These are phyloP conservation scores for Struthio camelus DNA, from an alignment of 2,113 vertebrate species.

Conservation along the genomic window DNA sequence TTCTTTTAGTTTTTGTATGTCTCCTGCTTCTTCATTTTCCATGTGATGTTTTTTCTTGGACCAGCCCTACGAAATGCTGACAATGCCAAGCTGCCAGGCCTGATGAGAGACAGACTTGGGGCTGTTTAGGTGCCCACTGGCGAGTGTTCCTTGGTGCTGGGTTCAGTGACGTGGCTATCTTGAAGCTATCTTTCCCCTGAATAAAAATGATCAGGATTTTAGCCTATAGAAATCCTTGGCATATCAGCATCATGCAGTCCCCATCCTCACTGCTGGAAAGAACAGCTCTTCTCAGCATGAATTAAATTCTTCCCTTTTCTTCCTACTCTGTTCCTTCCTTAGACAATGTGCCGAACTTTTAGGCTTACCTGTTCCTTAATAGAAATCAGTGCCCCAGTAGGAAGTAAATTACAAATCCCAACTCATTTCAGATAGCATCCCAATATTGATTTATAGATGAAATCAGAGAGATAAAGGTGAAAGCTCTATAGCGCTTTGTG, in stretches of 20 bases:
- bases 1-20: not conserved
- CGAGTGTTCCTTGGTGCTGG: not conserved
- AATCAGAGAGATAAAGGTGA: not conserved
- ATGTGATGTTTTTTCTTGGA: not conserved
- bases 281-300: not conserved
- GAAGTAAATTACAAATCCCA: not conserved
- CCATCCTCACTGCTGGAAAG: not conserved
- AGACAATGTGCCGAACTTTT: not conserved
- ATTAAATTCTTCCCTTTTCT: not conserved
- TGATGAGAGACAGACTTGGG: not conserved
- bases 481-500: not conserved
- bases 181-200: not conserved
- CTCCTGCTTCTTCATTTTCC: not conserved
- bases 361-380: not conserved
- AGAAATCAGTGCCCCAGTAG: not conserved
- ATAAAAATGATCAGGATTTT: not conserved
- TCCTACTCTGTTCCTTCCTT: not conserved
- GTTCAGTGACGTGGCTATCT: not conserved
- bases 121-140: not conserved
- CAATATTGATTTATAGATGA: not conserved
- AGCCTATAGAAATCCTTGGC: not conserved
- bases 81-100: not conserved
- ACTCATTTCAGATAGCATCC: not conserved
- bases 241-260: not conserved
- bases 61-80: not conserved